Evolutionary conservation across 2,113 vertebrate genomes (phyloP), one percentile per base, ranked within the genome.

Genomic region (Atherinomorus stipes): DNA sequence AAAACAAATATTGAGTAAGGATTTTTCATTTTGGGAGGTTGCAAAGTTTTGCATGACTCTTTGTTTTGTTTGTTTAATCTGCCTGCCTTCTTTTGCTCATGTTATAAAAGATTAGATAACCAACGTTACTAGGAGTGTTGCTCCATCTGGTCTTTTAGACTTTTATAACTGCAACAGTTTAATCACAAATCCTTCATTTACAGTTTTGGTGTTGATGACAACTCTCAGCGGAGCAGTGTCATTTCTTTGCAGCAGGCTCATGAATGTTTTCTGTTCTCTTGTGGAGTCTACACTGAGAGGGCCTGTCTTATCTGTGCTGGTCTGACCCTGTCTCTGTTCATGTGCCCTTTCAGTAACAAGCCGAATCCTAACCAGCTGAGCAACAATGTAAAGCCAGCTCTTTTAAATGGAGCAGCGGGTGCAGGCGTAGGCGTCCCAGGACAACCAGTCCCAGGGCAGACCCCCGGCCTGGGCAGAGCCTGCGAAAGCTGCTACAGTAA

Each of bases 401-500:
- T 97, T 92, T 95, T 97, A 56, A 99, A 99, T 22, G 98, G 98
- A 78, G 94, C 96, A 0, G 95, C 93, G 1, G 83, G 58, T 0
- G 22, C 81, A 18, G 76, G 13, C 1, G 52, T 58, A 18, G 76
- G 13, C 1, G 52, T 58, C 21, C 75, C 84, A 1, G 85, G 62
- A 40, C 61, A 59, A 19, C 82, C 84, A 2, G 88, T 83, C 53
- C 60, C 74, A 11, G 74, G 25, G 15, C 92, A 66, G 64, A 89
- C 77, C 51, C 84, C 93, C 0, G 80, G 50, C 42, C 85, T 94
- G 70, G 98, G 96, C 78, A 94, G 98, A 67, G 98, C 97, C 85
- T 99, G 98, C 75, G 98, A 99, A 88, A 99, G 98, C 94, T 99
- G 98, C 93, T 99, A 97, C 68, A 96, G 98, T 99, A 67, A 92